phyloP scores from a whole-genome alignment of 2,113 vertebrate genomes.

The Atlantisia rogersi region DNA sequence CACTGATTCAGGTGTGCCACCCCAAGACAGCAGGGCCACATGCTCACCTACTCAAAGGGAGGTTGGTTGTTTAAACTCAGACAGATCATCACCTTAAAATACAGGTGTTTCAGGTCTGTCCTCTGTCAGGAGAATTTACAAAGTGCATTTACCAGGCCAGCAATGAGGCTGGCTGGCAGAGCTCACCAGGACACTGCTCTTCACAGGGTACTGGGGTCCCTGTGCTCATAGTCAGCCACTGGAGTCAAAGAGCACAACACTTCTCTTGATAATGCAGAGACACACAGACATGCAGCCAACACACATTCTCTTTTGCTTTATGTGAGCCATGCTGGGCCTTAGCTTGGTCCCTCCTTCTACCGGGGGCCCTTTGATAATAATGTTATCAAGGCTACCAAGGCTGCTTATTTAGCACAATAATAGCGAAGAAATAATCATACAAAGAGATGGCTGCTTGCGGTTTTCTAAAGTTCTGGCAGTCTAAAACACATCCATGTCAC shows the following conservation, averaged over 20 bases:
- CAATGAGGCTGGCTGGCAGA: neutral
- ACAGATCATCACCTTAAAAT: neutral
- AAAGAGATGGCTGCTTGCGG: neutral
- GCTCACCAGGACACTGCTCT: neutral
- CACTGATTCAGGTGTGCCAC: neutral
- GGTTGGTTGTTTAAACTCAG: neutral
- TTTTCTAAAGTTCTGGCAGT: neutral
- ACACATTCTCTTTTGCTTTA: neutral
- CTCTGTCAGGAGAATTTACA: neutral
- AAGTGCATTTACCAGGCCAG: neutral
- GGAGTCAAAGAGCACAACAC: neutral
- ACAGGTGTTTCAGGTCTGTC: neutral
- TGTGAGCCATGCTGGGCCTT: neutral
- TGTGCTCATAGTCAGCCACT: neutral
- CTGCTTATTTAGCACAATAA: neutral
- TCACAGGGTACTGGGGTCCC: fast-evolving
- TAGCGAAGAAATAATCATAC: neutral
- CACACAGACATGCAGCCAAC: neutral
- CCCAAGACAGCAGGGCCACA: neutral
- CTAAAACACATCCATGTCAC: neutral
- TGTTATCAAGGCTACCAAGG: neutral
- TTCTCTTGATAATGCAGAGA: neutral
- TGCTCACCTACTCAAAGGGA: neutral
- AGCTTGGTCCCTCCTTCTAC: neutral
- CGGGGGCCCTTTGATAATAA: neutral